Percentiles rank a stretch among this genome's conserved stretches.
Evolutionary conservation across 2,113 vertebrate species (phyloP).

Genomic region (Daboia siamensis): DNA sequence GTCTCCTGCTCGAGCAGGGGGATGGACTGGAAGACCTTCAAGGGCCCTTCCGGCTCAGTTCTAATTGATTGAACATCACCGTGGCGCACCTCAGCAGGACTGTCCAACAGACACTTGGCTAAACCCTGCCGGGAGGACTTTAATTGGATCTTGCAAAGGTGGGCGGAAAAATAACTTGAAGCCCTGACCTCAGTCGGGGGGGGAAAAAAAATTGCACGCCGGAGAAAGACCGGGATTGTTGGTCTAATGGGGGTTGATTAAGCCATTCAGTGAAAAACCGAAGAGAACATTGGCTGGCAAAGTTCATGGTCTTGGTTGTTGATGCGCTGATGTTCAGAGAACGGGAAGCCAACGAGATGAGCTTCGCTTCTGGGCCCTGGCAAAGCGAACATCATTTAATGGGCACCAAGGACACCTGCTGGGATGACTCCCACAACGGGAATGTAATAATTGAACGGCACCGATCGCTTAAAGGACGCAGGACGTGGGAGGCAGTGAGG

Average conservation of each 20-base stretch:
- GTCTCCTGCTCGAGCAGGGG: too few species aligned
- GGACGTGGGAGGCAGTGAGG: not conserved
- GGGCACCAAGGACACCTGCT: not conserved
- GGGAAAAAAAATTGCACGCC: not conserved
- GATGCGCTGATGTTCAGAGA: not conserved
- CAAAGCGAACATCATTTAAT: not conserved
- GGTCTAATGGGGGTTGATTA: not conserved
- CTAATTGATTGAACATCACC: too few species aligned
- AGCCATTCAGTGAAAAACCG: not conserved
- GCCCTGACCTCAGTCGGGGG: not conserved
- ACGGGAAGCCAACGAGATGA: not conserved
- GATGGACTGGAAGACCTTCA: too few species aligned
- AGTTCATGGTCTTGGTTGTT: not conserved
- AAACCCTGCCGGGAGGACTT: not conserved
- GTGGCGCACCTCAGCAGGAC: not conserved
- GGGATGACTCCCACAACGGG: not conserved
- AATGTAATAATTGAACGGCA: not conserved
- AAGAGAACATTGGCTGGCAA: not conserved
- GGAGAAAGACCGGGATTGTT: not conserved
- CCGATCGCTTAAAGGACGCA: not conserved
- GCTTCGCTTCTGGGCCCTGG: not conserved
- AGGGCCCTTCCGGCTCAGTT: too few species aligned
- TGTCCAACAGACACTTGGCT: not conserved
- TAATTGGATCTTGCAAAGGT: not conserved
- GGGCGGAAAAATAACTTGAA: not conserved